Conservation (phyloP, 2,888 invertebrate genomes). For the Tolmerus cingulatus region DNA sequence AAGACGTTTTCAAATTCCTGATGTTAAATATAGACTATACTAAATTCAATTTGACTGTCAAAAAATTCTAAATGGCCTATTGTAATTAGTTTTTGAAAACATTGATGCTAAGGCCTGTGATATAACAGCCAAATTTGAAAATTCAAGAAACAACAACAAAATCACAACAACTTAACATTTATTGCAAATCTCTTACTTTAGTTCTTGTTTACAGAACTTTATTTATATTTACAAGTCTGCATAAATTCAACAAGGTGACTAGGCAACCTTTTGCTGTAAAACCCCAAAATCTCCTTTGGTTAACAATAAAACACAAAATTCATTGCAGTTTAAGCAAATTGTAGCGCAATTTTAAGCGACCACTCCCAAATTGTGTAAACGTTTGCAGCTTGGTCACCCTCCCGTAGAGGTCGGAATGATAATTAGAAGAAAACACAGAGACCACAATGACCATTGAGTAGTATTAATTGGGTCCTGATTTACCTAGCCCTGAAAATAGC, state of each 20-base stretch:
- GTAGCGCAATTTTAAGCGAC: conserved; percentile 2
- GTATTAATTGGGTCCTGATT: conserved; percentile 30
- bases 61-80: too few relatives aligned
- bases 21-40: too few relatives aligned
- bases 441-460: conserved; percentile 23
- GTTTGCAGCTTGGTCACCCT: background rate
- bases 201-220: background rate
- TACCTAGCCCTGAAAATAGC: background rate
- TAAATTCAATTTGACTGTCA: too few relatives aligned
- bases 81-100: too few relatives aligned
- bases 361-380: conserved; percentile 4
- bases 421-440: background rate
- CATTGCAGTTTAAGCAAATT: background rate
- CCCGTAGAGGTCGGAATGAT: background rate
- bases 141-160: too few relatives aligned
- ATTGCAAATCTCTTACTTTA: background rate
- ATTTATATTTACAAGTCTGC: too few relatives aligned
- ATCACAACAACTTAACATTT: too few relatives aligned
- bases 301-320: background rate
- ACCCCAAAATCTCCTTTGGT: background rate
- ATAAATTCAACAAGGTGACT: background rate
- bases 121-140: too few relatives aligned
- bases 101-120: too few relatives aligned
- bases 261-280: background rate
- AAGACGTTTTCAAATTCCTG: too few relatives aligned